phyloP scores from a whole-genome alignment of 1,140 invertebrate species.

The Ceratina calcarata region DNA sequence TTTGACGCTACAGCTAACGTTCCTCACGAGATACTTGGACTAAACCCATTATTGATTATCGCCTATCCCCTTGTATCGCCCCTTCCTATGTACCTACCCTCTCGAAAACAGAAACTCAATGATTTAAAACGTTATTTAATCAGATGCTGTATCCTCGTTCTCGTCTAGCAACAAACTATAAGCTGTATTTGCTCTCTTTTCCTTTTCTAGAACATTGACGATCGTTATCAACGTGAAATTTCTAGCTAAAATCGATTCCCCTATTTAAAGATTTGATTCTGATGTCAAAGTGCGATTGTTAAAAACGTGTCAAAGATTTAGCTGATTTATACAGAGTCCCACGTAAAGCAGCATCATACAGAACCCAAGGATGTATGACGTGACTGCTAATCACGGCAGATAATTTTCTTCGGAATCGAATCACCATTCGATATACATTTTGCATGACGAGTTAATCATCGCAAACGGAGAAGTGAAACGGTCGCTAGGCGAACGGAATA shows the following conservation, averaged over 20 bases:
- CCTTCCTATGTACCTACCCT: constrained; percentile 54
- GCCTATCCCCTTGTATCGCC: constrained; percentile 56
- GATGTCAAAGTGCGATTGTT: constrained; percentile 39
- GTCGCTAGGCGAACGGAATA: not conserved
- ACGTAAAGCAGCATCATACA: constrained; percentile 51
- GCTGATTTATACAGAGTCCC: constrained; percentile 38
- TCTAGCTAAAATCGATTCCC: constrained; percentile 45
- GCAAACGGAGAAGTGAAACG: constrained; percentile 14
- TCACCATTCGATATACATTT: not conserved
- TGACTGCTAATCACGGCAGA: constrained; percentile 17
- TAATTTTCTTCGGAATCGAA: constrained; percentile 8
- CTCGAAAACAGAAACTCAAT: constrained; percentile 43
- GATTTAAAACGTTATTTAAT: constrained; percentile 49
- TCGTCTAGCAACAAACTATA: constrained; percentile 40
- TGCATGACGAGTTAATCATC: constrained; percentile 2
- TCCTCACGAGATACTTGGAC: constrained; percentile 51
- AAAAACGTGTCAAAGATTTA: constrained; percentile 39
- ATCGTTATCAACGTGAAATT: constrained; percentile 34
- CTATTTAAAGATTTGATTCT: constrained; percentile 41
- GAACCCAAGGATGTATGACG: constrained; percentile 53
- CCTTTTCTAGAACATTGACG: not conserved
- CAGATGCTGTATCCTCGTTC: constrained; percentile 29
- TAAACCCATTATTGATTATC: constrained; percentile 66
- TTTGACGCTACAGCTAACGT: constrained; percentile 60
- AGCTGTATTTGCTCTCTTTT: constrained; percentile 8